Percentiles rank a stretch among this genome's conserved stretches.
phyloP scores from a whole-genome alignment of 2,113 vertebrate genomes.

The Rhombomys opimus region DNA sequence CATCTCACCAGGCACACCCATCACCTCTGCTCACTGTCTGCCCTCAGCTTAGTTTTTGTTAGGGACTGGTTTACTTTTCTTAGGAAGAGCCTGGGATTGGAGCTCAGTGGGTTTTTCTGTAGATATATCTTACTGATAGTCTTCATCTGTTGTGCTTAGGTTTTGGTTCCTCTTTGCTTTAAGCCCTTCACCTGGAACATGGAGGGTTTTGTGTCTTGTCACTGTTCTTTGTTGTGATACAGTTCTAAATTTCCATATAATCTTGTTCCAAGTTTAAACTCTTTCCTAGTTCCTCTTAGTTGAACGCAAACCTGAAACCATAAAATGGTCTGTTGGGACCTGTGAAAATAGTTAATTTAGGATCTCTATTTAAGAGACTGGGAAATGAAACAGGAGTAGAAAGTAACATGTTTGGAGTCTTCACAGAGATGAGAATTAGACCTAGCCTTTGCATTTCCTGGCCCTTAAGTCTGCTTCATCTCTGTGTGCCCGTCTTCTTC shows the following conservation, averaged over 20 bases:
- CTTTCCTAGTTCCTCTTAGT: neutral
- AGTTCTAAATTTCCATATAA: neutral
- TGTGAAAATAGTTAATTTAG: neutral
- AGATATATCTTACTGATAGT: neutral
- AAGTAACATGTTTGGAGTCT: neutral
- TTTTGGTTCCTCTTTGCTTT: neutral
- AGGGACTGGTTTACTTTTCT: neutral
- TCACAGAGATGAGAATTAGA: neutral
- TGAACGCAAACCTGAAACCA: neutral
- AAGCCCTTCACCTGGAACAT: neutral
- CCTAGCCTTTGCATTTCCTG: neutral
- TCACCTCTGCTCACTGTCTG: neutral
- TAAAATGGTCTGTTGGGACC: neutral
- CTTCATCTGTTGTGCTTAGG: neutral
- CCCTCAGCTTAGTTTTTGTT: neutral
- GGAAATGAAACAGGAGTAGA: neutral
- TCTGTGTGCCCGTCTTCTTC: neutral
- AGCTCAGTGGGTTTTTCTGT: neutral
- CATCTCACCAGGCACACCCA: neutral
- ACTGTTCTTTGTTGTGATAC: neutral
- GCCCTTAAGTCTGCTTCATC: neutral
- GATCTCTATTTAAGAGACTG: conserved; percentile 14
- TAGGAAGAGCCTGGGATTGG: neutral
- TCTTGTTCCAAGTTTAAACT: neutral
- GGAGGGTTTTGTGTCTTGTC: neutral